phyloP scores from a whole-genome alignment of 2,888 invertebrate genomes.

The Glyphotaelius pellucidus region DNA sequence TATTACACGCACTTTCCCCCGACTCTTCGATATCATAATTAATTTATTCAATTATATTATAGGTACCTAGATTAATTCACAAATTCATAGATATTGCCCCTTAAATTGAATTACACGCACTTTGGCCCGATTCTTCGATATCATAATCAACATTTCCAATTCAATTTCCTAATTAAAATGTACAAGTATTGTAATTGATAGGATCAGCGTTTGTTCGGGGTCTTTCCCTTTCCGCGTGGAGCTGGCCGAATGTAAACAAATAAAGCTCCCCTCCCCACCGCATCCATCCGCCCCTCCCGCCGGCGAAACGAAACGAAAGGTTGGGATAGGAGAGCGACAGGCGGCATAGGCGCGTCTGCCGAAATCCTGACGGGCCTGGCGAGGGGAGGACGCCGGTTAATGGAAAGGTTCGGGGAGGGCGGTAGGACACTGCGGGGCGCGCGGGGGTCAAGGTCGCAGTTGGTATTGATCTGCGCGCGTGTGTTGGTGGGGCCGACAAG shows the following conservation, averaged over 20 bases:
- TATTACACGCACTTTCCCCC: neutral
- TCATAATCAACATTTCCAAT: neutral
- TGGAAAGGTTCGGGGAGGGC: neutral
- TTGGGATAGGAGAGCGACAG: neutral
- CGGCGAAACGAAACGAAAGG: neutral
- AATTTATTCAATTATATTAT: too few relatives aligned
- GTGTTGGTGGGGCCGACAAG: constrained; percentile 51
- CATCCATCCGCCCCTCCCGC: neutral
- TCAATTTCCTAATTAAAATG: neutral
- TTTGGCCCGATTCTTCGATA: neutral
- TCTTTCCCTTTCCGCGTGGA: neutral
- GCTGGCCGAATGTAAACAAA: constrained; percentile 15
- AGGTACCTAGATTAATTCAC: neutral
- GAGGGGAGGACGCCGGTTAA: neutral
- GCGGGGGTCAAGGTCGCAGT: constrained; percentile 71
- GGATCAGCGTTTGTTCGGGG: neutral
- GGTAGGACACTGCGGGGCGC: constrained; percentile 67
- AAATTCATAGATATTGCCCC: neutral
- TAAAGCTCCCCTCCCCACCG: neutral
- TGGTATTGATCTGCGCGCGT: constrained; percentile 70
- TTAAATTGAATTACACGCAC: neutral
- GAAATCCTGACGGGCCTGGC: neutral
- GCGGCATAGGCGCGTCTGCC: constrained; percentile 44
- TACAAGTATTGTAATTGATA: neutral
- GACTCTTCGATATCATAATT: too few relatives aligned